Evolutionary conservation across 1,140 invertebrate genomes (phyloP).

Genomic region (Drosophila gunungcola): DNA sequence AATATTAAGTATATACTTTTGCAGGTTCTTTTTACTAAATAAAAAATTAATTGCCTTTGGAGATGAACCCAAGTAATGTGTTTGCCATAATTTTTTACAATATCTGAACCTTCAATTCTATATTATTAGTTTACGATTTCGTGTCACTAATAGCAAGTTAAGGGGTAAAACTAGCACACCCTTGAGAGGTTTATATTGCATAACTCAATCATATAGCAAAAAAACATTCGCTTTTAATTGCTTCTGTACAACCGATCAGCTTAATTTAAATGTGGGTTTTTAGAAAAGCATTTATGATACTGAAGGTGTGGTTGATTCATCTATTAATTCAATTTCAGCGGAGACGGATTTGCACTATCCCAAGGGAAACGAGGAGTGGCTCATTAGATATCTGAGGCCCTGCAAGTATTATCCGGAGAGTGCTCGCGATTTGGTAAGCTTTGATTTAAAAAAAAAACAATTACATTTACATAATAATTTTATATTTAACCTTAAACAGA

Average conservation of each 20-base stretch:
- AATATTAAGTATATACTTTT: too few species aligned
- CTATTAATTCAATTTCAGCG: constrained; percentile 86
- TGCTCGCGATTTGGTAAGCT: constrained; percentile 88
- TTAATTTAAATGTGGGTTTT: not conserved
- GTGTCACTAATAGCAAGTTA: constrained; percentile 26
- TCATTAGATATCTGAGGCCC: constrained; percentile 90
- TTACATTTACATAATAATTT: not conserved
- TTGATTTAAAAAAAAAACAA: not conserved
- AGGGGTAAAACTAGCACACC: constrained; percentile 4
- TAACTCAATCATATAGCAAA: constrained; percentile 4
- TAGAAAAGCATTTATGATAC: not conserved
- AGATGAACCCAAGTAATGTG: too few species aligned
- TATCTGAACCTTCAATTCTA: constrained; percentile 1
- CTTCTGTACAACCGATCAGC: not conserved
- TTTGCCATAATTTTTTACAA: not conserved
- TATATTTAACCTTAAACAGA: constrained; percentile 84
- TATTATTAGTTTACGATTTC: constrained; percentile 1
- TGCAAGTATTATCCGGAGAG: constrained; percentile 93
- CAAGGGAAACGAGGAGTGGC: constrained; percentile 89
- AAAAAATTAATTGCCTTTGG: too few species aligned
- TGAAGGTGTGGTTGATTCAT: not conserved
- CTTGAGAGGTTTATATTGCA: constrained; percentile 6
- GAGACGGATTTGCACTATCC: constrained; percentile 90
- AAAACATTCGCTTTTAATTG: constrained; percentile 20
- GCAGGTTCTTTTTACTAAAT: too few species aligned